Evolutionary conservation across 1,140 invertebrate species (phyloP).

Genomic region (Leptinotarsa undecemlineata): DNA sequence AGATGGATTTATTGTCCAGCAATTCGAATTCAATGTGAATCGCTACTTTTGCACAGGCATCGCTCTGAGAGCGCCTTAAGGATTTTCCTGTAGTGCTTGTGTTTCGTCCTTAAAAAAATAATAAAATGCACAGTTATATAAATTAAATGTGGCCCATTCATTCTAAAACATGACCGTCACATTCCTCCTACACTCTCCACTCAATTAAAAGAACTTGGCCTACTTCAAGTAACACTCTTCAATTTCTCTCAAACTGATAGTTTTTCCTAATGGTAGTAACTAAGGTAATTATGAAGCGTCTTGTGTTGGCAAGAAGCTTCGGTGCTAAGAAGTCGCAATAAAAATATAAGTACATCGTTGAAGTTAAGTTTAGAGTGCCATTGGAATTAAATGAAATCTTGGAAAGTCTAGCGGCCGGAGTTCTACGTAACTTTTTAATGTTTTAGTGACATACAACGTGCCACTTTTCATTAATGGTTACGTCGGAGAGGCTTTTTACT

Average conservation of each 20-base stretch:
- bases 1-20: too few species aligned
- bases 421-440: conserved; percentile 6
- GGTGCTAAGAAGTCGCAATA: not conserved
- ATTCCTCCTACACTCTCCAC: too few species aligned
- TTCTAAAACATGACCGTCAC: too few species aligned
- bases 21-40: too few species aligned
- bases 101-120: too few species aligned
- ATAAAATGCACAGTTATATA: too few species aligned
- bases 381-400: conserved; percentile 8
- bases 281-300: not conserved
- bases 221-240: not conserved
- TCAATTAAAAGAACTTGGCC: too few species aligned
- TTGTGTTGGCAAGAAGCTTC: not conserved
- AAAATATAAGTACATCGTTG: conserved; percentile 8
- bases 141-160: too few species aligned
- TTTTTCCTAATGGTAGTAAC: not conserved
- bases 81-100: too few species aligned
- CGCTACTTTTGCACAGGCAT: too few species aligned
- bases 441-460: conserved; percentile 3
- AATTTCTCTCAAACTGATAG: not conserved
- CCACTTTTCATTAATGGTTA: not conserved
- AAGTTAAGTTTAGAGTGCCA: conserved; percentile 8
- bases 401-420: not conserved
- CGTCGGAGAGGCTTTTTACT: not conserved
- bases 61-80: too few species aligned